Base-by-base conservation (phyloP, 2,113 vertebrate genomes). In the Machaerirhynchus nigripectus region DNA sequence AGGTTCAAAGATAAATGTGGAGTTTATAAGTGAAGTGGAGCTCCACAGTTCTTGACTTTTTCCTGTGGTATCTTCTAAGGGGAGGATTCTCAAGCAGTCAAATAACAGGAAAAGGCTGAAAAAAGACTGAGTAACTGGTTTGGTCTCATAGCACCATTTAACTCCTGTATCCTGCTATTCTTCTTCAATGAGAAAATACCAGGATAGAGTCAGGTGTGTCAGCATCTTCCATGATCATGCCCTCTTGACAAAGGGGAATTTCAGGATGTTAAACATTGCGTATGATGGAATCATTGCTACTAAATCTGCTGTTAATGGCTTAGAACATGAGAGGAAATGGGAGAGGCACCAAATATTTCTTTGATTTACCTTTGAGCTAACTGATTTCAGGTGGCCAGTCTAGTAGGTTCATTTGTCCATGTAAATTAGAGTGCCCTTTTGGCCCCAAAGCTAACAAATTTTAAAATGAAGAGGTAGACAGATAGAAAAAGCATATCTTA, bases 321-420 rank as follows among this genome's bases (percentile, higher is more conserved):
- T 92, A 50, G 60, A 92, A 77, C 71, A 37, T 47, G 56, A 86
- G 92, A 88, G 63, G 85, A 96, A 90, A 80, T 76, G 49, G 39
- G 57, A 94, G 83, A 76, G 50, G n/a, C 35, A 39, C 30, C 64
- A 86, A 95, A 77, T 88, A 84, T 93, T 94, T 89, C 86, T 97
- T 95, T 93, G 78, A 96, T 96, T 95, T 97, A 89, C 76, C 60
- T 90, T 87, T 90, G 71, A 84, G 68, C 86, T 97, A 97, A 97
- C 68, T 88, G 68, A 84, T 93, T 96, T 93, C 95, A 95, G 76
- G 83, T 95, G 94, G 80, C 35, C 57, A 81, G 88, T 95, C 92
- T 33, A 42, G 40, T 63, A 61, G 65, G 60, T 88, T 80, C 3
- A 0, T 90, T 80, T 90, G 57, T 90, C 52, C 83, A 59, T 59